These are phyloP conservation scores for Mesaphorura yosii DNA, from an alignment of 1,140 invertebrate genomes.

Conservation along the genomic window DNA sequence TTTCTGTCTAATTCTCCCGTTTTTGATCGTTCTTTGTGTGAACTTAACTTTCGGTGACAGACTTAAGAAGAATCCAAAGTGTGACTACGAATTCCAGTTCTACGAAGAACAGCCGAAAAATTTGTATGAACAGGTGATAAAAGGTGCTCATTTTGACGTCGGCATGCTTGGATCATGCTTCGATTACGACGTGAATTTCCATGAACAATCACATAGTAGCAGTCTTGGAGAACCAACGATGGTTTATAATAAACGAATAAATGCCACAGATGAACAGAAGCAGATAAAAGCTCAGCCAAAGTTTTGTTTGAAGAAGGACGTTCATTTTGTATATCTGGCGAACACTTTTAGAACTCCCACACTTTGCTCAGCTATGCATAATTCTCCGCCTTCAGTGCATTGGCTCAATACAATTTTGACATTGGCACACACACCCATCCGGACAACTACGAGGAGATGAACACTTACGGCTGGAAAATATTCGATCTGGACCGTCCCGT, in stretches of 20 bases:
- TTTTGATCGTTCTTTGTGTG: too few relatives aligned
- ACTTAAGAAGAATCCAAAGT: too few relatives aligned
- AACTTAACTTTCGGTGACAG: too few relatives aligned
- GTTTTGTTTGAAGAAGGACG: slow-evolving; percentile 8
- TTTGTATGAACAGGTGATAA: too few relatives aligned
- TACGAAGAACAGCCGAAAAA: too few relatives aligned
- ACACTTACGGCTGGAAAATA: not conserved
- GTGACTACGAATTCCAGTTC: too few relatives aligned
- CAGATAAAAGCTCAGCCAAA: slow-evolving; percentile 19
- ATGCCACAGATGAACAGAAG: too few relatives aligned
- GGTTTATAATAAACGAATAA: not conserved
- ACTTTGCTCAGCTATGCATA: not conserved
- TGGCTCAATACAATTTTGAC: slow-evolving; percentile 5
- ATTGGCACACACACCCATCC: slow-evolving; percentile 14
- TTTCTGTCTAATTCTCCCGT: too few relatives aligned
- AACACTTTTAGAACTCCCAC: not conserved
- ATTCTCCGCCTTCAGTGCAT: not conserved
- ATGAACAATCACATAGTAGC: not conserved
- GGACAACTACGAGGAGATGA: slow-evolving; percentile 3
- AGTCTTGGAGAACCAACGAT: not conserved
- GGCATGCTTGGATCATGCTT: slow-evolving; percentile 1
- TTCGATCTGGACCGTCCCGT: not conserved
- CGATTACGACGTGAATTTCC: not conserved
- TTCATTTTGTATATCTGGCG: slow-evolving; percentile 1
- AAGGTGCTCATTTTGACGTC: too few relatives aligned